Conservation (phyloP, 2,888 invertebrate genomes). For the Sipha maydis region DNA sequence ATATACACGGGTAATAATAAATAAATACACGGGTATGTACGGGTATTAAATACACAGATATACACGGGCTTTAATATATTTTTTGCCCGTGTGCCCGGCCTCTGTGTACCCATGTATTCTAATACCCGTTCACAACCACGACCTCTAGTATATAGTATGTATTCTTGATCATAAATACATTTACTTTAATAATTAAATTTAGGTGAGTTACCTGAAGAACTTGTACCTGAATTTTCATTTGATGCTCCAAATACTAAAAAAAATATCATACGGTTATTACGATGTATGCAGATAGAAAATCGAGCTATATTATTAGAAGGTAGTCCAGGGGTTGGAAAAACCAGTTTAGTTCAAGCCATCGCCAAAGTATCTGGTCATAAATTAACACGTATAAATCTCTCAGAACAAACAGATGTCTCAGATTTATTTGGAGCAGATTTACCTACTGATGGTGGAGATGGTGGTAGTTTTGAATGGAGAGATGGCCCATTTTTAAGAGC, state of each 20-base stretch:
- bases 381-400: slow-evolving; percentile 93
- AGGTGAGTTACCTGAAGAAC: slow-evolving; percentile 46
- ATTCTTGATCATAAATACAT: not conserved
- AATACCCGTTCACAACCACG: too few relatives aligned
- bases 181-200: not conserved
- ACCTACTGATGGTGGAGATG: slow-evolving; percentile 86
- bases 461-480: slow-evolving; percentile 93
- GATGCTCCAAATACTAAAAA: slow-evolving; percentile 80
- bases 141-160: not conserved
- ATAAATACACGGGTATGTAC: too few relatives aligned
- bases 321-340: slow-evolving; percentile 98
- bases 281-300: slow-evolving; percentile 85
- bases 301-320: slow-evolving; percentile 96
- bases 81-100: too few relatives aligned
- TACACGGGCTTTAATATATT: too few relatives aligned
- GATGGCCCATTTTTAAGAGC: slow-evolving; percentile 96
- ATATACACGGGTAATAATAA: too few relatives aligned
- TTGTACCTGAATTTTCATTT: slow-evolving; percentile 73
- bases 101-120: too few relatives aligned
- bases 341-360: slow-evolving; percentile 90
- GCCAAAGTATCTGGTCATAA: slow-evolving; percentile 85
- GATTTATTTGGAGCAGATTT: slow-evolving; percentile 98
- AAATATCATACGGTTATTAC: slow-evolving; percentile 85
- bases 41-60: too few relatives aligned
- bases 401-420: slow-evolving; percentile 98